These are phyloP conservation scores for Rambutsinella grinnellia DNA, from an alignment of 2,888 invertebrate genomes.

Conservation along the genomic window DNA sequence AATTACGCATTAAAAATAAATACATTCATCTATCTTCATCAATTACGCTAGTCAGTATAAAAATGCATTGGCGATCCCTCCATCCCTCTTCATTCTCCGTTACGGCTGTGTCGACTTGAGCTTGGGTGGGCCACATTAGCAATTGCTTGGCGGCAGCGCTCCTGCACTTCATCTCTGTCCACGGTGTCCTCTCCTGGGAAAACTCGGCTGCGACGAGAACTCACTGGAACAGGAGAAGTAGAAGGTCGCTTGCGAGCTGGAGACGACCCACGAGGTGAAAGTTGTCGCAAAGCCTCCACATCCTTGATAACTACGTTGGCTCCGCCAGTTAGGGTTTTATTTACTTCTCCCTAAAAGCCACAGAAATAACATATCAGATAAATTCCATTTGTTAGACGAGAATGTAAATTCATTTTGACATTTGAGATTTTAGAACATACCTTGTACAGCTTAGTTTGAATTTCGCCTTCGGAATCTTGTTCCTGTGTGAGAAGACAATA, in stretches of 20 bases:
- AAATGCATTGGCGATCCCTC: too few species aligned
- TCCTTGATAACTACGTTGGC: slow-evolving; percentile 96
- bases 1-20: too few species aligned
- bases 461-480: slow-evolving; percentile 90
- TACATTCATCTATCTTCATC: too few species aligned
- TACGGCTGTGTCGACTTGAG: slow-evolving; percentile 2
- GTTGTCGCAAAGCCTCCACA: slow-evolving; percentile 88
- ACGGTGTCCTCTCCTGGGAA: too few species aligned
- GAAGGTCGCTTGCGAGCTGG: slow-evolving; percentile 51
- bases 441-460: slow-evolving; percentile 94
- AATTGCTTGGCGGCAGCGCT: slow-evolving; percentile 29
- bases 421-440: too few species aligned
- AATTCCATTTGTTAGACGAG: neutral
- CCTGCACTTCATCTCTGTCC: slow-evolving; percentile 17
- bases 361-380: neutral
- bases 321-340: slow-evolving; percentile 94
- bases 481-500: slow-evolving; percentile 95
- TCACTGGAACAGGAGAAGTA: slow-evolving; percentile 15
- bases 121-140: slow-evolving; percentile 6
- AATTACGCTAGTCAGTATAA: too few species aligned
- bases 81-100: too few species aligned
- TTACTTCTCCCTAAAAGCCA: slow-evolving; percentile 85
- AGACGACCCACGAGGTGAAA: slow-evolving; percentile 77
- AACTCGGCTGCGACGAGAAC: slow-evolving; percentile 19
- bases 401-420: neutral